These are phyloP conservation scores for Neomorphus geoffroyi DNA, from an alignment of 2,797 vertebrate species.

Conservation along the genomic window DNA sequence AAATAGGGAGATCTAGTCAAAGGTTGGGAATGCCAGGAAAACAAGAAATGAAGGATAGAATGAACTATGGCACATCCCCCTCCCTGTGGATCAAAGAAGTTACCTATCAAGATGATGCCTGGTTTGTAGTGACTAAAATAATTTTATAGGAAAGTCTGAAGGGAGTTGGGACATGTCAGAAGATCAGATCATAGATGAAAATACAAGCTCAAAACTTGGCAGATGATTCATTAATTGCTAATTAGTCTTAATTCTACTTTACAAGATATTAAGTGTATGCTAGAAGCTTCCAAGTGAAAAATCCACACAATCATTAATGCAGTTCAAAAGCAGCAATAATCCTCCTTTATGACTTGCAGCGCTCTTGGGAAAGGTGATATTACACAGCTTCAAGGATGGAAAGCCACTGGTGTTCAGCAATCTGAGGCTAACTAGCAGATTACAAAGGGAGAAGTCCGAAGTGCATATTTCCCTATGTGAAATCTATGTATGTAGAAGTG, in stretches of 20 bases:
- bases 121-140: background rate
- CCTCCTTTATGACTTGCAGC: background rate
- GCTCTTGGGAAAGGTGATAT: background rate
- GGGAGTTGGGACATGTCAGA: background rate
- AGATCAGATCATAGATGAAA: background rate
- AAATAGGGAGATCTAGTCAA: background rate
- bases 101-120: background rate
- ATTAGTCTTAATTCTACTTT: constrained; percentile 24
- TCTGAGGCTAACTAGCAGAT: background rate
- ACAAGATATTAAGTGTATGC: background rate
- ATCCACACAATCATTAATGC: background rate
- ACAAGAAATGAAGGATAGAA: background rate
- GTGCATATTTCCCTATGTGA: background rate
- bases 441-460: background rate
- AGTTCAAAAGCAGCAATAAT: constrained; percentile 36
- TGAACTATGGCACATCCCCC: background rate
- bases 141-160: background rate
- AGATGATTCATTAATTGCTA: constrained; percentile 26
- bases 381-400: background rate
- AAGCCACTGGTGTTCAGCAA: background rate
- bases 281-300: constrained; percentile 37
- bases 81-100: background rate
- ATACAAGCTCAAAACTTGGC: background rate
- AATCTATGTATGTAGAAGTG: background rate
- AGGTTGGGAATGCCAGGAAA: background rate